These are phyloP conservation scores for Chloromyia formosa DNA, from an alignment of 2,888 invertebrate species.

Conservation along the genomic window DNA sequence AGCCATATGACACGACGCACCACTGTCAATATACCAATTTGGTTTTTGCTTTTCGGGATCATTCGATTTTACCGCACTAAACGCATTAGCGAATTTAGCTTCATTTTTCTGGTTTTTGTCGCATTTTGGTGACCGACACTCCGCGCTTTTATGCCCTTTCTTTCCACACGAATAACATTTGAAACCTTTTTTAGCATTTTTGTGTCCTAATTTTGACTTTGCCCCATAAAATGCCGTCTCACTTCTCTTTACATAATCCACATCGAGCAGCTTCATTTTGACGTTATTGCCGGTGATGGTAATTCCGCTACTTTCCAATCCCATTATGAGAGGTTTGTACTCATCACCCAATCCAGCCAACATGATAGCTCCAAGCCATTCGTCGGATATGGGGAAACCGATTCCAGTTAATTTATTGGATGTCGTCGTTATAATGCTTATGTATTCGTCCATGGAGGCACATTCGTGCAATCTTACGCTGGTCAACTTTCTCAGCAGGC, in stretches of 20 bases:
- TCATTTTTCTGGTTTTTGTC: no score
- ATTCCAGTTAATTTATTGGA: constrained; percentile 54
- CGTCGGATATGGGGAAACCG: constrained; percentile 49
- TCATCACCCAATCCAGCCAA: constrained; percentile 54
- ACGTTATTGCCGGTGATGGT: constrained; percentile 53
- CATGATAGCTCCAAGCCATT: constrained; percentile 55
- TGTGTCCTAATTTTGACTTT: no score
- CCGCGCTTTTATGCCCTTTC: no score
- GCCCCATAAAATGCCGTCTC: no score
- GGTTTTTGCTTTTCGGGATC: no score
- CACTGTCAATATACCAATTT: no score
- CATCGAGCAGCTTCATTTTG: constrained; percentile 52
- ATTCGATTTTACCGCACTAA: no score
- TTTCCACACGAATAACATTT: no score
- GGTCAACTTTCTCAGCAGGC: constrained; percentile 52
- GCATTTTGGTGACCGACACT: no score
- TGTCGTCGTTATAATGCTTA: constrained; percentile 53
- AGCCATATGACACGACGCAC: no score
- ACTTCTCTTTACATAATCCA: background rate
- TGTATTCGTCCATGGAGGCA: constrained; percentile 54
- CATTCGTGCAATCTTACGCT: constrained; percentile 49
- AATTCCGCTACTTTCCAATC: constrained; percentile 52
- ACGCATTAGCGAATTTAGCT: no score
- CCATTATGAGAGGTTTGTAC: constrained; percentile 55
- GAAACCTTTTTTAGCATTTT: no score